Conservation (phyloP, 37 sponge, comb jelly and placozoan species). For the Oscarella lobularis region DNA sequence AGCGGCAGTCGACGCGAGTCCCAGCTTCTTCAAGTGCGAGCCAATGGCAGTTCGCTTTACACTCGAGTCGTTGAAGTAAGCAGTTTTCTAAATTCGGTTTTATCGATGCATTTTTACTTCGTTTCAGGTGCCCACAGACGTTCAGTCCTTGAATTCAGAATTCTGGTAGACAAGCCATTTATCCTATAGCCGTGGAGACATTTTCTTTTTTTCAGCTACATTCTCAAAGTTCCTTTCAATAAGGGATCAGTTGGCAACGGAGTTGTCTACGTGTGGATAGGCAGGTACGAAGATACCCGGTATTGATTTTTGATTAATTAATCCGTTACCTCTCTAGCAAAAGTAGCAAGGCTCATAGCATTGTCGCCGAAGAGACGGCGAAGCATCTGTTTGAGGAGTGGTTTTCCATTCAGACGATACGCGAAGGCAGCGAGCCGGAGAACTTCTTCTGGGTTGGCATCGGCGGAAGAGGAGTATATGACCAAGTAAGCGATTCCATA, state of each 20-base stretch:
- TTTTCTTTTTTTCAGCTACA: constrained; percentile 29
- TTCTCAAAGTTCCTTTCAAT: constrained; percentile 88
- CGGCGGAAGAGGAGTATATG: constrained; percentile 35
- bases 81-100: background rate
- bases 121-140: background rate
- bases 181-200: too few species aligned
- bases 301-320: background rate
- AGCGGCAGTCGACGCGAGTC: background rate
- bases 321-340: background rate
- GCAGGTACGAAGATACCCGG: constrained; percentile 15
- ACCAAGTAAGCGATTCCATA: background rate
- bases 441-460: constrained; percentile 98
- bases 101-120: background rate
- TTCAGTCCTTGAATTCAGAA: background rate
- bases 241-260: constrained; percentile 53
- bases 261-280: constrained; percentile 93
- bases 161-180: background rate
- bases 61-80: constrained; percentile 3
- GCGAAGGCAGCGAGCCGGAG: constrained; percentile 79
- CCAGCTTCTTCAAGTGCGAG: background rate
- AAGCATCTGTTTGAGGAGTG: constrained; percentile 18
- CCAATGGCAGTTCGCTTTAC: background rate
- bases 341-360: background rate
- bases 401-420: constrained; percentile 60
- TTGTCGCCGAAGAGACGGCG: background rate